Base-by-base conservation (phyloP, 2,888 invertebrate genomes). In the Drosophila cyrtoloma region DNA sequence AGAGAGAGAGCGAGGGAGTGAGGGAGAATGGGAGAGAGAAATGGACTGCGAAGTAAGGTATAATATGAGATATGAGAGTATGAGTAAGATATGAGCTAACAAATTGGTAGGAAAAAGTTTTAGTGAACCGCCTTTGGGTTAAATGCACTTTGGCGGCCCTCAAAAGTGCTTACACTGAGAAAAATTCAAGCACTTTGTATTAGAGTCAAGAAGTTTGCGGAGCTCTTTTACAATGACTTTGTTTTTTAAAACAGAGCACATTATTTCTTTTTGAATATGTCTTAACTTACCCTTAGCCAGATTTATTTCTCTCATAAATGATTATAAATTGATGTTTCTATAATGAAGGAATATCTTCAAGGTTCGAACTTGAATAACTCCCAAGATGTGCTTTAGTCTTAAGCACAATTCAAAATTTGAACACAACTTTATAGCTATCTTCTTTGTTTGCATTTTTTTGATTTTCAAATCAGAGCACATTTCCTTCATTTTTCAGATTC, bases 71-170 rank as follows among this genome's bases (percentile, higher is more conserved):
- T n/a, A n/a, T n/a, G n/a, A n/a, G n/a, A n/a, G n/a, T n/a, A n/a
- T n/a, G n/a, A n/a, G n/a, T n/a, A n/a, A n/a, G 19, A 66, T 44
- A 39, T 57, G 57, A 51, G 51, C 39, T 52, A 56, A 42, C 60
- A 72, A 79, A 77, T 77, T 77, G 67, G 61, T 47, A 32, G 55
- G 51, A 58, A 51, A 85, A 90, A 88, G 73, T 88, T 72, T 64
- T 50, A 67, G 77, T 47, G 73, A 71, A 89, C 81, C 70, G 90
- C 83, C 81, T 57, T 58, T 51, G 55, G 84, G 61, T 57, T 44
- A 74, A 65, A 61, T 87, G 88, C 90, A 88, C 75, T 89, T 86
- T 83, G 62, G 68, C 69, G 74, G 72, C 37, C 58, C 58, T 65
- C 73, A 68, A 71, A 79, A 79, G 85, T 89, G 78, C 53, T 55